Base-by-base conservation (phyloP, 2,888 invertebrate genomes). In the Tuberolachnus salignus region DNA sequence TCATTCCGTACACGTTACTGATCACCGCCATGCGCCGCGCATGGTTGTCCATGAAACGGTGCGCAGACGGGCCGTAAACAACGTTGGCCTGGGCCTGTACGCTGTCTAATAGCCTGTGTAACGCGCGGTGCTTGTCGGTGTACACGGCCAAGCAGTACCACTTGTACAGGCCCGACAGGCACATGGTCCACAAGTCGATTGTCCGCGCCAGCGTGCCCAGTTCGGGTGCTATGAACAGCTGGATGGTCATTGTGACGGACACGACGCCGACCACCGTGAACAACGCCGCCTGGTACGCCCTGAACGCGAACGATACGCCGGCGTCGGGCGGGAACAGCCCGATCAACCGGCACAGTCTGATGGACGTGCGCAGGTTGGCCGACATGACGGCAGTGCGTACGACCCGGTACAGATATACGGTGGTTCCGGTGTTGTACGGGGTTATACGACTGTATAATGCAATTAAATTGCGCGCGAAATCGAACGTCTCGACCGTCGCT, bases 181-280 rank as follows among this genome's bases (percentile, higher is more conserved):
- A 69, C 53, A 69, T 69, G 0, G 69, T 69, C 69, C 69, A 69
- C 4, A 69, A 34, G 69, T 69, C 69, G 3, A 69, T 69, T 6
- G 69, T 69, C 14, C 69, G 53, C 13, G 69, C 53, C 42, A 69
- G 14, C 9, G 34, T 13, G 9, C 26, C 19, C 53, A 69, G 11
- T 8, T 69, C 69, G 3, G 53, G n/a, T 13, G 69, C 19, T 19
- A 69, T n/a, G n/a, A n/a, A 21, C 69, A 69, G 13, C 13, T 69
- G 69, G 9, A 55, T 14, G 19, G 69, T 53, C 69, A 69, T 69
- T 10, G 21, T 21, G 3, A 11, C 11, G 55, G 55, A 21, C 55
- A 19, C 11, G 55, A 11, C 1, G 19, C 9, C 8, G 21, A 55
- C 55, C 19, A 55, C 3, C 21, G 11, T 11, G 11, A 55, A 55